Conservation (phyloP, 2,888 invertebrate species). For the Netelia virgata region DNA sequence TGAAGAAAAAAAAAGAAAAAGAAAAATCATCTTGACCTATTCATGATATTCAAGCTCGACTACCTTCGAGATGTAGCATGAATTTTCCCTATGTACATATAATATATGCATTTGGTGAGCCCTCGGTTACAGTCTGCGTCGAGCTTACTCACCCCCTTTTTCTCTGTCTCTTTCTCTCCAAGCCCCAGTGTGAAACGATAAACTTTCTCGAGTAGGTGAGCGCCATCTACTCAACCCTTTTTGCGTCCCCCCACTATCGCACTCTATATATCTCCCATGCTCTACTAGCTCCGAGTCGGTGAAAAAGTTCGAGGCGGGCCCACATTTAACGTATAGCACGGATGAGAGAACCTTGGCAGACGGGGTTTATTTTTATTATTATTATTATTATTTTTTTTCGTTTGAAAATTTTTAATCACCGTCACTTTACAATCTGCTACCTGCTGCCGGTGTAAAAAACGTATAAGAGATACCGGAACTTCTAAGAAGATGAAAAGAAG, state of each 20-base stretch:
- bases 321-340: conserved; percentile 59
- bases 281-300: conserved; percentile 39
- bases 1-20: conserved; percentile 3
- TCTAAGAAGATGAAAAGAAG: not conserved
- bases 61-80: conserved; percentile 24
- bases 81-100: conserved; percentile 30
- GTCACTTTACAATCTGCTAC: conserved; percentile 68
- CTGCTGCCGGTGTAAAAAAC: conserved; percentile 12
- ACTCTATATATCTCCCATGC: conserved; percentile 15
- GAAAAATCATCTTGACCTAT: conserved; percentile 21
- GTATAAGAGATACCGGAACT: conserved; percentile 8
- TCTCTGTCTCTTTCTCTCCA: conserved; percentile 16
- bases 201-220: conserved; percentile 74
- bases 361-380: conserved; percentile 1
- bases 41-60: conserved; percentile 47
- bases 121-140: conserved; percentile 29
- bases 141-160: conserved; percentile 19
- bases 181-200: conserved; percentile 53
- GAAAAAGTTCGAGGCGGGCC: conserved; percentile 54
- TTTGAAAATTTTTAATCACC: conserved; percentile 72
- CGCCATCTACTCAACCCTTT: conserved; percentile 42
- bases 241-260: conserved; percentile 32
- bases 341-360: conserved; percentile 49
- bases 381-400: conserved; percentile 49
- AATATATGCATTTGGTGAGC: conserved; percentile 6